phyloP scores from a whole-genome alignment of 2,113 vertebrate genomes.

The Channa maculata region DNA sequence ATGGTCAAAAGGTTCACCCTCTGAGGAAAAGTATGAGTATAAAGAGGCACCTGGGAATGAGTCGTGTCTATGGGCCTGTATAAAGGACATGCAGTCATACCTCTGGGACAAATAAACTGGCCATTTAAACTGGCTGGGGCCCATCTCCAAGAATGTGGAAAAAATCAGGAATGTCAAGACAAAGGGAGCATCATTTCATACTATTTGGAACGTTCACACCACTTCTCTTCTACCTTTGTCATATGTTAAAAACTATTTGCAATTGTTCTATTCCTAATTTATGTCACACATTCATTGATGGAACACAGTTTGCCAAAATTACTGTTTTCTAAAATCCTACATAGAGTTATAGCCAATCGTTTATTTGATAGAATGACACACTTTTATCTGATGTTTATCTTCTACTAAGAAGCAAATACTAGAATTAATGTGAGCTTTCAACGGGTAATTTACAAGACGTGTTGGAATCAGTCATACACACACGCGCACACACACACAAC shows the following conservation, averaged over 20 bases:
- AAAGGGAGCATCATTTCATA: background rate
- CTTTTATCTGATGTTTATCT: too few species aligned
- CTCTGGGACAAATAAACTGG: conserved; percentile 6
- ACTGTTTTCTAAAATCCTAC: too few species aligned
- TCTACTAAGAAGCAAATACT: too few species aligned
- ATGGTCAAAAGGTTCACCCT: too few species aligned
- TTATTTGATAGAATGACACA: too few species aligned
- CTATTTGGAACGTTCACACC: background rate
- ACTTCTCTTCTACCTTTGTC: background rate
- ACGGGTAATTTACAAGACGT: background rate
- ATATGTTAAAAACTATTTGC: background rate
- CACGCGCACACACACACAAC: background rate
- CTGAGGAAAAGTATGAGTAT: too few species aligned
- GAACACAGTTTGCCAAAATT: too few species aligned
- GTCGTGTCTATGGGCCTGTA: background rate
- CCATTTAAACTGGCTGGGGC: background rate
- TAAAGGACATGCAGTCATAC: background rate
- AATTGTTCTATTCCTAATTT: too few species aligned
- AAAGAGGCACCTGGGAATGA: background rate
- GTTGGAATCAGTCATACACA: background rate
- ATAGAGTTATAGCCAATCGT: too few species aligned
- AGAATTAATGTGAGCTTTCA: background rate
- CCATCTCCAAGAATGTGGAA: conserved; percentile 22
- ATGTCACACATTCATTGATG: too few species aligned
- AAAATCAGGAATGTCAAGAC: conserved; percentile 51